Conservation (phyloP, 2,888 invertebrate species). For the Pristionchus exspectatus region DNA sequence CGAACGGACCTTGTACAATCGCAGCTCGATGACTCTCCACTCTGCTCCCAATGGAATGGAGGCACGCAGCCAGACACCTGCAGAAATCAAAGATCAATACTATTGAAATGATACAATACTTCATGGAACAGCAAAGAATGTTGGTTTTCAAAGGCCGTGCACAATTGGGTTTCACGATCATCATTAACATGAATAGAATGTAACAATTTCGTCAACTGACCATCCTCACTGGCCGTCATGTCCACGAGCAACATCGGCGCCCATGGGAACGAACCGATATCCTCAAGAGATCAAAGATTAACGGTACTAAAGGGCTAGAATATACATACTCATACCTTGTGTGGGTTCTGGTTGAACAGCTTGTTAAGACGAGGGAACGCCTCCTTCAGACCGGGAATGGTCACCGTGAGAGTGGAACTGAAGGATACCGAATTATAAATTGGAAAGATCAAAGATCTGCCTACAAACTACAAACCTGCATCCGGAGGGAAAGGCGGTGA, state of each 20-base stretch:
- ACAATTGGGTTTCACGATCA: too few relatives aligned
- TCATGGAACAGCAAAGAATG: not conserved
- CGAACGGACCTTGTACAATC: constrained; percentile 41
- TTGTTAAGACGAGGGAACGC: constrained; percentile 58
- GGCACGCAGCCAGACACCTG: constrained; percentile 53
- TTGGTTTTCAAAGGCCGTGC: too few relatives aligned
- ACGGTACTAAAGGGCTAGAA: not conserved
- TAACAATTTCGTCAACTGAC: not conserved
- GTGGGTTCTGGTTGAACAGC: constrained; percentile 17
- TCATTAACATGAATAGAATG: too few relatives aligned
- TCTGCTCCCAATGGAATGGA: constrained; percentile 13
- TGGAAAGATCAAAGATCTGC: not conserved
- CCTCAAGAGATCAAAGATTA: not conserved
- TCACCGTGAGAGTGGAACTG: constrained; percentile 59
- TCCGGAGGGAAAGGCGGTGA: constrained; percentile 66
- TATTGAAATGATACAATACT: not conserved
- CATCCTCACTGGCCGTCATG: constrained; percentile 58
- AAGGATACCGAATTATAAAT: not conserved
- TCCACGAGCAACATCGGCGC: constrained; percentile 70
- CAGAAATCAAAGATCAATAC: not conserved
- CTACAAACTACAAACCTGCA: constrained; percentile 59
- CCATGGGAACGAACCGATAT: constrained; percentile 60
- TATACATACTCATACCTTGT: not conserved
- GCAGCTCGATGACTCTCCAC: constrained; percentile 35
- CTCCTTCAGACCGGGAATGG: constrained; percentile 61